A percentile compares a stretch with the other conserved stretches of the same genome.
phyloP scores from a whole-genome alignment of 1,140 invertebrate genomes.

The Rhopalosiphum maidis region DNA sequence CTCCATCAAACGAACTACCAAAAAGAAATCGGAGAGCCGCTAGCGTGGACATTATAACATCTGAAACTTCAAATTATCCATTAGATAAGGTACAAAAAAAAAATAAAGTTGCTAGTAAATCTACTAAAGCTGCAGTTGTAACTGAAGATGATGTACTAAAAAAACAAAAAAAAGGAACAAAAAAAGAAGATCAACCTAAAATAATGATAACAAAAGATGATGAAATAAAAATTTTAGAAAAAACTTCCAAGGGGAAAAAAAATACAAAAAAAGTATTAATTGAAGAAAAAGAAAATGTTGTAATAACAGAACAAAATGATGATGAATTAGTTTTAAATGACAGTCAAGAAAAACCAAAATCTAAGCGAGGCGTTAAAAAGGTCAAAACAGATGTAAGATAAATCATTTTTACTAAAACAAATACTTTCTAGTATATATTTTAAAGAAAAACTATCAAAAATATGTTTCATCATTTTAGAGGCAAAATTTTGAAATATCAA shows the following conservation, averaged over 20 bases:
- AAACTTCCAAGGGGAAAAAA: conserved; percentile 26
- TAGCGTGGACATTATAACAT: conserved; percentile 20
- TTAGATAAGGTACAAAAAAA: not conserved
- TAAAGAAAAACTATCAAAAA: not conserved
- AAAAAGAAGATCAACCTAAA: not conserved
- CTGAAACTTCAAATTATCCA: not conserved
- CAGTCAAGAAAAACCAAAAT: not conserved
- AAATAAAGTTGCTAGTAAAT: not conserved
- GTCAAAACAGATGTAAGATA: not conserved
- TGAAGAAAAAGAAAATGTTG: conserved; percentile 12
- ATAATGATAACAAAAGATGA: not conserved
- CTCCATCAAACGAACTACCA: not conserved
- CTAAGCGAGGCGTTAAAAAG: conserved; percentile 9
- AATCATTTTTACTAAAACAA: not conserved
- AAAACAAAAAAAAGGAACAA: not conserved
- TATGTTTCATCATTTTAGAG: too few species aligned
- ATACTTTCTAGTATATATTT: not conserved
- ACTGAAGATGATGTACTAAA: not conserved
- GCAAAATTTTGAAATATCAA: too few species aligned
- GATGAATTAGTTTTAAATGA: not conserved
- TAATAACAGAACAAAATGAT: not conserved
- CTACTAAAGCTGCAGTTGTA: not conserved
- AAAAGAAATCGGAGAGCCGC: conserved; percentile 23
- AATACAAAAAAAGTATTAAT: conserved; percentile 5
- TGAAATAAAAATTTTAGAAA: not conserved